phyloP scores from a whole-genome alignment of 2,888 invertebrate species.

The Euzetes globulus region DNA sequence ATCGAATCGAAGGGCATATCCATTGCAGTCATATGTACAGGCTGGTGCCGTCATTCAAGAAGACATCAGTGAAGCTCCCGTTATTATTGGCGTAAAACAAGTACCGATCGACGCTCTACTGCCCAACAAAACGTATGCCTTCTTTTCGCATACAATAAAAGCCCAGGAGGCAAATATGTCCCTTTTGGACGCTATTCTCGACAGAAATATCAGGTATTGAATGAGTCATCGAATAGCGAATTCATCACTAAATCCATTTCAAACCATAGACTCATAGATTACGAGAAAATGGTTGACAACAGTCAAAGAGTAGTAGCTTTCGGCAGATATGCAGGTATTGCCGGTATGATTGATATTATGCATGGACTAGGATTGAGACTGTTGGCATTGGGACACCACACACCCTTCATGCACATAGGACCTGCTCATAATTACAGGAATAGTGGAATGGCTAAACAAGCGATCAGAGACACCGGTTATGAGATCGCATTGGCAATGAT shows the following conservation, averaged over 20 bases:
- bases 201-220: constrained; percentile 55
- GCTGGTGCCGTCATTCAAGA: constrained; percentile 90
- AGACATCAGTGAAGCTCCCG: constrained; percentile 88
- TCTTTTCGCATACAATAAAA: constrained; percentile 99
- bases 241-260: background rate
- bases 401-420: constrained; percentile 98
- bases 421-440: constrained; percentile 97
- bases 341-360: constrained; percentile 96
- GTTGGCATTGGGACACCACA: constrained; percentile 93
- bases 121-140: constrained; percentile 93
- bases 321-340: constrained; percentile 96
- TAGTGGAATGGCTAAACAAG: constrained; percentile 94
- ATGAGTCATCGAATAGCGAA: background rate
- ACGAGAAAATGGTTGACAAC: constrained; percentile 86
- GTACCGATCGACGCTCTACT: constrained; percentile 83
- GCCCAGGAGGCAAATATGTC: constrained; percentile 98
- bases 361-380: constrained; percentile 91
- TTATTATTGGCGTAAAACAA: constrained; percentile 96
- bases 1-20: constrained; percentile 93
- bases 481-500: constrained; percentile 91
- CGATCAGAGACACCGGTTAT: constrained; percentile 96
- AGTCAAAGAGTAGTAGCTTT: constrained; percentile 94
- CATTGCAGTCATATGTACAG: constrained; percentile 88
- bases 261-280: constrained; percentile 72
- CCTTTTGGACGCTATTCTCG: constrained; percentile 85